Evolutionary conservation across 2,113 vertebrate genomes (phyloP).

Genomic region (Oryzias celebensis): DNA sequence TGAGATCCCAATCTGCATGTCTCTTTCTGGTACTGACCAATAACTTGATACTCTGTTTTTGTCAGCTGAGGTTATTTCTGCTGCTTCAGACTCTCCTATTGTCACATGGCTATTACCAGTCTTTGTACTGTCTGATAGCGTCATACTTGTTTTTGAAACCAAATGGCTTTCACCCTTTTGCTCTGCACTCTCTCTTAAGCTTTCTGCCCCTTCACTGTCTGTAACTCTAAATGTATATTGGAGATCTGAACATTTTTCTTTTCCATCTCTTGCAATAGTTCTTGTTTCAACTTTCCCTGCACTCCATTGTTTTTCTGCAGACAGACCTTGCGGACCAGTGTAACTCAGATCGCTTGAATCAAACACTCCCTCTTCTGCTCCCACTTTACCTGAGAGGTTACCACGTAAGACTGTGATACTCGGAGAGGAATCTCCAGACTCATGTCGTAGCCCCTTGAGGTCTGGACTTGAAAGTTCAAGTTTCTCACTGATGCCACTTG

Average conservation of each 20-base stretch:
- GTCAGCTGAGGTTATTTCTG: conserved; percentile 32
- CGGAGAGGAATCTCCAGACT: conserved; percentile 72
- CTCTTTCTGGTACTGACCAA: conserved; percentile 47
- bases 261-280: conserved; percentile 55
- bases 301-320: conserved; percentile 61
- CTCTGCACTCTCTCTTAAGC: conserved; percentile 46
- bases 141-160: conserved; percentile 34
- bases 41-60: conserved; percentile 41
- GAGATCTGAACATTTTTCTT: conserved; percentile 47
- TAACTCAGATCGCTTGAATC: conserved; percentile 64
- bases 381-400: conserved; percentile 62
- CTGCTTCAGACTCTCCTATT: conserved; percentile 24
- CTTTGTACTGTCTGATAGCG: conserved; percentile 44
- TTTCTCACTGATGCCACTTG: conserved; percentile 74
- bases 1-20: conserved; percentile 32
- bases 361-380: conserved; percentile 60
- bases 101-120: conserved; percentile 40
- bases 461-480: conserved; percentile 80
- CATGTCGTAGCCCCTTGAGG: conserved; percentile 73
- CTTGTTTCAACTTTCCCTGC: conserved; percentile 56
- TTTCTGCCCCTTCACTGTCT: conserved; percentile 36
- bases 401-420: conserved; percentile 61
- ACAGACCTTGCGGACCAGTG: conserved; percentile 55
- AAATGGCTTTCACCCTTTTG: conserved; percentile 33
- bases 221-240: conserved; percentile 61